Conservation (phyloP, 2,113 vertebrate genomes). For the Toxotes jaculatrix region DNA sequence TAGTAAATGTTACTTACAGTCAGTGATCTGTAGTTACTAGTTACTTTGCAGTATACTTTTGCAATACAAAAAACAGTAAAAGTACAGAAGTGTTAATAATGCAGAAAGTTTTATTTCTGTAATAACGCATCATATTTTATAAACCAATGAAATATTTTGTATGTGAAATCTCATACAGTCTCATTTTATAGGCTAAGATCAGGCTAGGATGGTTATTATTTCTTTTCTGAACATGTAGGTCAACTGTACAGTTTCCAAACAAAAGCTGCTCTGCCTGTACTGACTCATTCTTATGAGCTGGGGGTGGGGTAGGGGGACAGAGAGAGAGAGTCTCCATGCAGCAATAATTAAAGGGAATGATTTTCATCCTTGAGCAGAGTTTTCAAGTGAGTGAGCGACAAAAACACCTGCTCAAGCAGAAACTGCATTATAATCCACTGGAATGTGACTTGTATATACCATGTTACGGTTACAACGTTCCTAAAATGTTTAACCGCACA, state of each 20-base stretch:
- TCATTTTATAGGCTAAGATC: not conserved
- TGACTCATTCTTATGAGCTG: not conserved
- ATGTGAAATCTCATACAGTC: too few species aligned
- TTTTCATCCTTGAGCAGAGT: conserved; percentile 20
- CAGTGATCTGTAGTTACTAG: too few species aligned
- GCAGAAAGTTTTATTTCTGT: too few species aligned
- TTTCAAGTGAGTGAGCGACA: conserved; percentile 23
- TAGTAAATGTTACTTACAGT: not conserved
- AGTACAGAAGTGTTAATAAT: not conserved
- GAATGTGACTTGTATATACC: not conserved
- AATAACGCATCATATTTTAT: too few species aligned
- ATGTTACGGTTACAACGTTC: not conserved
- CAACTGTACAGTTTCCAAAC: not conserved
- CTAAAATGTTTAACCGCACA: not conserved
- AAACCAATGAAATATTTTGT: too few species aligned
- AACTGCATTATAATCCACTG: not conserved
- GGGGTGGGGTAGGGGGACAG: not conserved
- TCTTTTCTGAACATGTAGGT: conserved; percentile 4
- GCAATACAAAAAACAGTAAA: not conserved
- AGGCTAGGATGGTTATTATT: not conserved
- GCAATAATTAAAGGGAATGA: not conserved
- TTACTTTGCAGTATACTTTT: too few species aligned
- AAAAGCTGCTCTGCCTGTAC: conserved; percentile 1
- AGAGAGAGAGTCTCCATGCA: not conserved
- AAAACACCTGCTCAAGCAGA: not conserved